Evolutionary conservation across 2,113 vertebrate genomes (phyloP).

Genomic region (Mystacornis crossleyi): DNA sequence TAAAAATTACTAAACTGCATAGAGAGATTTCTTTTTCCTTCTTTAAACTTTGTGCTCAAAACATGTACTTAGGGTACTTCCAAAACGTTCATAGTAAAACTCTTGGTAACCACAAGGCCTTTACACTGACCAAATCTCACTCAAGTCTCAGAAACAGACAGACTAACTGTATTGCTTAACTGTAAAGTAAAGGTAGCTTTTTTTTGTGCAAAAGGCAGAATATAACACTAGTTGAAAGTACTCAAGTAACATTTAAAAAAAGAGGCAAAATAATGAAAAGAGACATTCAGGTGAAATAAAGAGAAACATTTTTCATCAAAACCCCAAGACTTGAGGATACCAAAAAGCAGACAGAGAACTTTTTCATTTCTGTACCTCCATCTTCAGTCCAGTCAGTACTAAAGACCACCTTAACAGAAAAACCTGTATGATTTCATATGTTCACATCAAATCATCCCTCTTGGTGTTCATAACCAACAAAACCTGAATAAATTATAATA

Average conservation of each 20-base stretch:
- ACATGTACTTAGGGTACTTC: neutral
- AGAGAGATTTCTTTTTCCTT: neutral
- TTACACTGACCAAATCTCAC: neutral
- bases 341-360: neutral
- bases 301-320: neutral
- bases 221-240: neutral
- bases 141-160: neutral
- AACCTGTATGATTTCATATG: neutral
- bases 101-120: neutral
- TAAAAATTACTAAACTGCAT: neutral
- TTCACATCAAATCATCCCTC: fast-evolving
- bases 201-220: neutral
- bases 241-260: neutral
- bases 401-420: neutral
- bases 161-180: neutral
- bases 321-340: neutral
- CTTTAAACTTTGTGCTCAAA: neutral
- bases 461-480: neutral
- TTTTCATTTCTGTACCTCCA: neutral
- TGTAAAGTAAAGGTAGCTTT: neutral
- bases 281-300: neutral
- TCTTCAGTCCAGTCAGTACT: neutral
- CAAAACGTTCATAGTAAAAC: neutral
- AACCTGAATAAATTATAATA: neutral
- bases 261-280: neutral